Evolutionary conservation across 2,888 invertebrate genomes (phyloP).

Genomic region (Cyrtodaria siliqua): DNA sequence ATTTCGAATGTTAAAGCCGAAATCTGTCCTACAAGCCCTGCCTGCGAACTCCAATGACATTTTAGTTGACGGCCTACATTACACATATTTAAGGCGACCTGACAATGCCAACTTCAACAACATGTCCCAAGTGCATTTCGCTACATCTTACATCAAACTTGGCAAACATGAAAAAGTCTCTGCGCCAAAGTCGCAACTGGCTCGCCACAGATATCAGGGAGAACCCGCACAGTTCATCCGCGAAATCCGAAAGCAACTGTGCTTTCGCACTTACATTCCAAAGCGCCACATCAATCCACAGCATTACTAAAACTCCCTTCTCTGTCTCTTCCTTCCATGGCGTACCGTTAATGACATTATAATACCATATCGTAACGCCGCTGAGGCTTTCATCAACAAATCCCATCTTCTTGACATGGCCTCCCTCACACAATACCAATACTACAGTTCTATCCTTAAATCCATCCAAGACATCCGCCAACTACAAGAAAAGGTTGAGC

Average conservation of each 20-base stretch:
- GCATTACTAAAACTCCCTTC: background rate
- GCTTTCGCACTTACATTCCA: slow-evolving; percentile 8
- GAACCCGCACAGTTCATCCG: slow-evolving; percentile 13
- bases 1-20: slow-evolving; percentile 14
- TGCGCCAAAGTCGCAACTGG: background rate
- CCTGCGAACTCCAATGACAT: slow-evolving; percentile 13
- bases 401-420: background rate
- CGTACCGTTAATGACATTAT: background rate
- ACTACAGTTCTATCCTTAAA: background rate
- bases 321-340: background rate
- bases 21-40: background rate
- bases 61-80: slow-evolving; percentile 8
- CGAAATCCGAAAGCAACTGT: background rate
- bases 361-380: background rate
- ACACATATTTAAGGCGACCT: slow-evolving; percentile 17
- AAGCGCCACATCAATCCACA: background rate
- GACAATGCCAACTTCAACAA: background rate
- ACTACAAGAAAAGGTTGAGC: slow-evolving; percentile 1
- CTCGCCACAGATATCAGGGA: background rate
- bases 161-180: slow-evolving; percentile 4
- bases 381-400: background rate
- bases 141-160: slow-evolving; percentile 12
- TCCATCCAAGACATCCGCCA: slow-evolving; percentile 11
- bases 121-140: slow-evolving; percentile 18
- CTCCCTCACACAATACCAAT: too few relatives aligned